A percentile compares a stretch with the other conserved stretches of the same genome.
Evolutionary conservation across 2,797 vertebrate genomes (phyloP).

Genomic region (Protonibea diacanthus): DNA sequence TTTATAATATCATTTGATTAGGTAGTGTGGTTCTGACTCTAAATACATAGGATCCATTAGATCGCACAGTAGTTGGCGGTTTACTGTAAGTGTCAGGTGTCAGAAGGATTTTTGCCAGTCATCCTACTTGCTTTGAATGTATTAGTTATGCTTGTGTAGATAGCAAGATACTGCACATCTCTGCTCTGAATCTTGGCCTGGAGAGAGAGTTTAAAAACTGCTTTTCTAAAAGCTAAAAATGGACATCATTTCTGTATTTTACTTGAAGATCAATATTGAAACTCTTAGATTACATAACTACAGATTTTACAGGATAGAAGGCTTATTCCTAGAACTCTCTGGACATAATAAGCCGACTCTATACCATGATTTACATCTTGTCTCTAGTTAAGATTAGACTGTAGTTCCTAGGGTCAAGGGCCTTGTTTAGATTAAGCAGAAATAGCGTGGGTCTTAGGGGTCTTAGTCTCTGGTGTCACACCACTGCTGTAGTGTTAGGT

Average conservation of each 20-base stretch:
- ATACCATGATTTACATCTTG: constrained; percentile 49
- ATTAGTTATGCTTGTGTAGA: background rate
- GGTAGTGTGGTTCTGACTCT: background rate
- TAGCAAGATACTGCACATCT: background rate
- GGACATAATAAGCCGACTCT: background rate
- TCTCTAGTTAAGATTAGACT: constrained; percentile 63
- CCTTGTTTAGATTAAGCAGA: constrained; percentile 80
- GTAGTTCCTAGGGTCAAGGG: constrained; percentile 47
- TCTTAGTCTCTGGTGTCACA: constrained; percentile 64
- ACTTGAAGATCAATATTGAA: background rate
- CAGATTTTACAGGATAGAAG: background rate
- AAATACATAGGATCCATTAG: background rate
- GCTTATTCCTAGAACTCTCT: background rate
- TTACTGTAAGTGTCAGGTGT: background rate
- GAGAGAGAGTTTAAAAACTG: background rate
- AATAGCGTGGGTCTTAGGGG: constrained; percentile 76
- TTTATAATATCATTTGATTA: background rate
- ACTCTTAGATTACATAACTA: background rate
- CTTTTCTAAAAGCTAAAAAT: background rate
- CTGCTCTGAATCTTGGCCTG: background rate
- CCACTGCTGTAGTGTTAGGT: constrained; percentile 48
- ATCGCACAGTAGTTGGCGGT: background rate
- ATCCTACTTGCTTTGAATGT: constrained; percentile 1
- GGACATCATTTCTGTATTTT: background rate
- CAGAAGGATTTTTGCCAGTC: background rate